phyloP scores from a whole-genome alignment of 2,113 vertebrate species.

The Oxygymnocypris stewartii region DNA sequence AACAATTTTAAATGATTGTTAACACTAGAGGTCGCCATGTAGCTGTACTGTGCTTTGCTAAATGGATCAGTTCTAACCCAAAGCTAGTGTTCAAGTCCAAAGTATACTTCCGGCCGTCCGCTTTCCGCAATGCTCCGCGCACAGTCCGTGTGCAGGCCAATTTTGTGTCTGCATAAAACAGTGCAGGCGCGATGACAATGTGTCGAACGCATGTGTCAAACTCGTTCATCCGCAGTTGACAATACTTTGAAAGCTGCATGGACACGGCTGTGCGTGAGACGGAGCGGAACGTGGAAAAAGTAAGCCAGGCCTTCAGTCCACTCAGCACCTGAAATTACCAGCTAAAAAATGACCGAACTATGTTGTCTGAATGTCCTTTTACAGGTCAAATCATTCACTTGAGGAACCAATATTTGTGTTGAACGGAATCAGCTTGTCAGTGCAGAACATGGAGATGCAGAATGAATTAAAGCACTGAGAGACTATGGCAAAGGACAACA shows the following conservation, averaged over 20 bases:
- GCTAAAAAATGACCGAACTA: no score
- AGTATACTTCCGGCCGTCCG: not conserved
- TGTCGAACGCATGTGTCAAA: no score
- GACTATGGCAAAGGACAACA: conserved; percentile 27
- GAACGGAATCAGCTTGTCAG: not conserved
- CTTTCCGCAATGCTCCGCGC: not conserved
- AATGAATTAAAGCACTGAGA: conserved; percentile 31
- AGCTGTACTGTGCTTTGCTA: not conserved
- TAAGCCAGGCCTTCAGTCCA: no score
- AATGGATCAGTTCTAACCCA: not conserved
- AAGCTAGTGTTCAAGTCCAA: not conserved
- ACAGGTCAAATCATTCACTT: not conserved
- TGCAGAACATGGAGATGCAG: conserved; percentile 2
- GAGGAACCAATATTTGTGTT: conserved; percentile 9
- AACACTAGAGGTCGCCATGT: not conserved
- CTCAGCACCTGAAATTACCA: not conserved
- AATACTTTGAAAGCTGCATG: no score
- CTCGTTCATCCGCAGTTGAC: no score
- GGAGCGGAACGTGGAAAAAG: no score
- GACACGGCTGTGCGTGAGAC: no score
- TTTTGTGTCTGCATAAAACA: no score
- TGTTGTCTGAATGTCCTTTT: not conserved
- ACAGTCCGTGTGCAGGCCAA: no score
- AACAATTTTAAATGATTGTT: not conserved
- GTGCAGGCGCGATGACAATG: no score